Conservation (phyloP, 92 coral and sea anemone species). For the Actinostola sp. region DNA sequence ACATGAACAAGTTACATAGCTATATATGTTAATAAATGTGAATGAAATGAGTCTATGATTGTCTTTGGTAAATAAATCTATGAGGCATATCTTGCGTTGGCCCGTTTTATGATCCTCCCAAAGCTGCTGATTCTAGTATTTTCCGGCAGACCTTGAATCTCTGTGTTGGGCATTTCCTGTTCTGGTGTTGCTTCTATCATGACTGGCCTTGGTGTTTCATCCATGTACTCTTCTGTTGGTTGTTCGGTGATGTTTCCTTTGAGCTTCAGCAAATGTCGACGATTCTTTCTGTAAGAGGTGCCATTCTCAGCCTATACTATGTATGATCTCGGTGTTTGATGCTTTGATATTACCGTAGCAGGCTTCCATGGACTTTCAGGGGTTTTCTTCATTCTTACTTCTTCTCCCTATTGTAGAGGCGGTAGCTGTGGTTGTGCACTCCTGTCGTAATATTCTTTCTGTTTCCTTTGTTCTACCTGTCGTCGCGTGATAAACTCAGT, state of each 20-base stretch:
- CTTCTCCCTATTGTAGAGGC: slow-evolving; percentile 10
- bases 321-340: slow-evolving; percentile 26
- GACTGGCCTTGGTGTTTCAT: too few relatives aligned
- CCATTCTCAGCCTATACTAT: slow-evolving; percentile 14
- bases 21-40: too few relatives aligned
- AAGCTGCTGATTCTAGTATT: too few relatives aligned
- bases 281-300: slow-evolving; percentile 26
- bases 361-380: slow-evolving; percentile 32
- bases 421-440: slow-evolving; percentile 22
- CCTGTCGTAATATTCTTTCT: slow-evolving; percentile 26
- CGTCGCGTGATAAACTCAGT: slow-evolving; percentile 2
- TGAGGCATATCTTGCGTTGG: too few relatives aligned
- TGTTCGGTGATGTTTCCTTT: background rate
- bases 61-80: too few relatives aligned
- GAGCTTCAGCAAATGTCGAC: slow-evolving; percentile 15
- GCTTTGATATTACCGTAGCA: slow-evolving; percentile 24
- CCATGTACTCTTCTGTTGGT: too few relatives aligned
- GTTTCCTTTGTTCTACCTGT: slow-evolving; percentile 29
- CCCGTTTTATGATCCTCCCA: too few relatives aligned
- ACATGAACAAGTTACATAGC: too few relatives aligned
- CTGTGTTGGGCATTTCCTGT: too few relatives aligned
- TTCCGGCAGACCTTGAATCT: too few relatives aligned
- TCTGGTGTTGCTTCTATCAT: too few relatives aligned
- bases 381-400: slow-evolving; percentile 28
- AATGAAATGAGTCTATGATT: too few relatives aligned